Base-by-base conservation (phyloP, 2,797 vertebrate species). In the Megalops cyprinoides region DNA sequence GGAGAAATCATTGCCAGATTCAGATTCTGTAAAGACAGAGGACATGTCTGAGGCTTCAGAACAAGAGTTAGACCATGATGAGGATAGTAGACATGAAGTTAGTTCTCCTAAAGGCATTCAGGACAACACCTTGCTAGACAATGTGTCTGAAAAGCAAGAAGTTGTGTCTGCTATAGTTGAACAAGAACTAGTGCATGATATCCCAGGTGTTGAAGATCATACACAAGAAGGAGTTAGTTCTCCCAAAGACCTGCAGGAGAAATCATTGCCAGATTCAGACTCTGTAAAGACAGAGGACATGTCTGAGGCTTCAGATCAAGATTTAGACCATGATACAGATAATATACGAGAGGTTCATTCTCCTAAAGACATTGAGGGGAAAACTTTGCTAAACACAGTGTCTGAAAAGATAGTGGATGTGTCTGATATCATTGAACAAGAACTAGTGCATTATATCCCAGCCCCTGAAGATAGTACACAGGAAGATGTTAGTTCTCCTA, bases 161-260 rank as follows among this genome's bases (percentile, higher is more conserved):
- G 31, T 49, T 80, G 69, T 74, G 31, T 85, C 80, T 71, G 46
- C 53, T 80, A 78, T 51, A 86, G 31, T 84, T 79, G 67, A 81
- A 77, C 87, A 86, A 80, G 81, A 87, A 87, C 86, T 65, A 83
- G 69, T 88, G 84, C 84, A 82, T 83, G 77, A 82, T 79, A 85
- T 82, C 18, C 1, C 20, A 20, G 20, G 18, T 37, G 8, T 18
- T 20, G 4, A 14, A 81, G 18, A 23, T 69, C 20, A 1, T 67
- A 67, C 8, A 6, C 62, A 67, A 67, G 65, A 34, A 31, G 31
- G 53, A 53, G 74, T 78, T 80, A 88, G 55, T 82, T 74, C 86
- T 78, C 83, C 83, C 34, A 55, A 87, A 84, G 46, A 42, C 53
- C 75, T 81, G 82, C 84, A 10, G 31, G 79, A 86, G 1, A 62